These are phyloP conservation scores for Drosophila austrosaltans DNA, from an alignment of 2,888 invertebrate species.

Conservation along the genomic window DNA sequence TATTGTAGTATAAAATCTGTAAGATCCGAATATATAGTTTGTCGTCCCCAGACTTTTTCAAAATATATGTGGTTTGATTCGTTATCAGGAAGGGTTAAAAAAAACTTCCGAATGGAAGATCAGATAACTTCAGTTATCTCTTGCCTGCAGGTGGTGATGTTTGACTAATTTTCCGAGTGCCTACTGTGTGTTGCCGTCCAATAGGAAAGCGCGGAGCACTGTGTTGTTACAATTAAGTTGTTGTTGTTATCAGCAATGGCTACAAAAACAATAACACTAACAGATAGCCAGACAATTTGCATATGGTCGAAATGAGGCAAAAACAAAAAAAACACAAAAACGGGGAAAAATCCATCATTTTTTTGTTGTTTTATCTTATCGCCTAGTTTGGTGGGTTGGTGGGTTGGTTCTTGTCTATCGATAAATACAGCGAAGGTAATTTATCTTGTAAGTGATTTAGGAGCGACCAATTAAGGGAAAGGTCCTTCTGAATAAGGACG, in stretches of 20 bases:
- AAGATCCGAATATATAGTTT: too few species aligned
- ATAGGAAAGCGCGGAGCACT: constrained; percentile 49
- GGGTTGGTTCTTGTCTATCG: constrained; percentile 35
- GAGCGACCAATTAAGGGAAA: constrained; percentile 1
- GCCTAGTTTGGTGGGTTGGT: not conserved
- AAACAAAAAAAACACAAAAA: constrained; percentile 9
- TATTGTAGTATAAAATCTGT: too few species aligned
- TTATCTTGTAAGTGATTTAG: constrained; percentile 55
- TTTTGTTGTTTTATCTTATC: constrained; percentile 53
- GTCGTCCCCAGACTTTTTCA: too few species aligned
- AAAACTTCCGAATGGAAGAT: not conserved
- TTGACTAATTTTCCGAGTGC: constrained; percentile 49
- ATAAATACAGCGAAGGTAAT: constrained; percentile 41
- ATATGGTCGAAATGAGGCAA: constrained; percentile 62
- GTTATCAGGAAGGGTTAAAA: not conserved
- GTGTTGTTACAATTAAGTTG: constrained; percentile 51
- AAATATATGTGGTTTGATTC: not conserved
- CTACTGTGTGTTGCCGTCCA: constrained; percentile 62
- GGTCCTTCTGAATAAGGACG: constrained; percentile 10
- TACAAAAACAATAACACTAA: constrained; percentile 30
- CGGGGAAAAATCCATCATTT: constrained; percentile 52
- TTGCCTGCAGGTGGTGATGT: constrained; percentile 18
- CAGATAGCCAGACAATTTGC: constrained; percentile 63
- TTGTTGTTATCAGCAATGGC: constrained; percentile 39
- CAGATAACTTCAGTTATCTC: not conserved